Base-by-base conservation (phyloP, 1,140 invertebrate species). In the Zaprionus capensis region DNA sequence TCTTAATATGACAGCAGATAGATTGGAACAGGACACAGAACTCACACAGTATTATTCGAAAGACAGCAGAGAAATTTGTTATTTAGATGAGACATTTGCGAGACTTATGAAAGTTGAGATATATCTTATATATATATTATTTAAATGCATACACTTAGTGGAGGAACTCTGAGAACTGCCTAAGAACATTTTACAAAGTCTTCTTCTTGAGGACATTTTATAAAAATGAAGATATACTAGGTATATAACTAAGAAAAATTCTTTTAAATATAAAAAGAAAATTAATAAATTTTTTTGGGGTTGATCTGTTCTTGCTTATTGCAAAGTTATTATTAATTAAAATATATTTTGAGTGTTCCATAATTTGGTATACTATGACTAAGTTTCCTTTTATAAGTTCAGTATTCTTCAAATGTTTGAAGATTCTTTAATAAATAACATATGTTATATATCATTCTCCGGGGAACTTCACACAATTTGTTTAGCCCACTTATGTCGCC, bases 1-100 rank as follows among this genome's bases (percentile, higher is more conserved):
- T 75, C 85, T 90, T 88, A 88, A 88, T 88, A 85, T 80, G 85
- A 90, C 85, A 90, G 85, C 76, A 85, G 80, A 85, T 82, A 73
- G 71, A 73, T 71, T 77, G 81, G 70, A 38, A 80, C 69, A 74
- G 5, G 51, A 58, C 63, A 81, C 71, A 74, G 4, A 38, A 51
- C 66, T 76, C 71, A 90, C 77, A 78, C 79, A 79, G 83, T 85
- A 76, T 68, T 66, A 31, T 56, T 28, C 63, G 34, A n/a, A 34
- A 55, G 64, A 46, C 53, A 57, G 34, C 11, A 31, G n/a, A 46
- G 46, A 62, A 38, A 70, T 75, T 70, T 57, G 17, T 56, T 75
- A 70, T 75, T 69, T 34, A 73, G 22, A 53, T 59, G 26, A 44
- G 66, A 36, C 20, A 36, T 5, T 26, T 15, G 17, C 46, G 6